phyloP scores from a whole-genome alignment of 92 coral and sea anemone species.

The Zoanthus gigantus region DNA sequence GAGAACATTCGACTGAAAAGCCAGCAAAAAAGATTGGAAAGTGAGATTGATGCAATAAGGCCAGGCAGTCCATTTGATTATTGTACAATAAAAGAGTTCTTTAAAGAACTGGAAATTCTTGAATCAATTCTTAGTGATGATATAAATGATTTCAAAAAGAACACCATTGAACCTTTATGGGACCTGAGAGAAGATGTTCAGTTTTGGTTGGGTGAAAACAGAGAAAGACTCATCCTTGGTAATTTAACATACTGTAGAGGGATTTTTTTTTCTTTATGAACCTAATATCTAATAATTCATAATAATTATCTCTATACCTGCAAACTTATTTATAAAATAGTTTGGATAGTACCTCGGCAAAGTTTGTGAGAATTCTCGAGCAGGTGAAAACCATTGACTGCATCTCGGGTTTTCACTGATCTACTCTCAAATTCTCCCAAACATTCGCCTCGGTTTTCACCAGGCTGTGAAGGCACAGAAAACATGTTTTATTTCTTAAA shows the following conservation, averaged over 20 bases:
- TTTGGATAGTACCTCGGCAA: too few relatives aligned
- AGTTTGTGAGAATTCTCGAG: too few relatives aligned
- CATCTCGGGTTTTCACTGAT: too few relatives aligned
- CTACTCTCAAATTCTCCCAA: too few relatives aligned
- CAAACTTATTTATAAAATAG: too few relatives aligned
- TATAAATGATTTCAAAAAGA: constrained; percentile 74
- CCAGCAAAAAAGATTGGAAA: constrained; percentile 74
- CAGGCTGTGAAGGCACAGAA: too few relatives aligned
- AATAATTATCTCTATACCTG: neutral
- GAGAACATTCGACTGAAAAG: constrained; percentile 83
- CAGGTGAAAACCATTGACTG: too few relatives aligned
- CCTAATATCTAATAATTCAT: neutral
- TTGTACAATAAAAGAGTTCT: constrained; percentile 80
- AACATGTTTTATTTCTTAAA: too few relatives aligned
- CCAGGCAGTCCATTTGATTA: constrained; percentile 84
- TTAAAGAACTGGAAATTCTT: constrained; percentile 82
- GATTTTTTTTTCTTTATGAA: neutral
- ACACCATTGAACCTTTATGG: constrained; percentile 93
- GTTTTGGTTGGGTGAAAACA: constrained; percentile 94
- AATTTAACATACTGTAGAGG: neutral
- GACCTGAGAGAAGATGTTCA: constrained; percentile 95
- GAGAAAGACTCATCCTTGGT: constrained; percentile 83
- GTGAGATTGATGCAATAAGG: constrained; percentile 80
- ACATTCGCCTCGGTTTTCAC: too few relatives aligned
- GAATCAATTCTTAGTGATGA: constrained; percentile 83